Evolutionary conservation across 2,797 vertebrate species (phyloP).

Genomic region (Spondyliosoma cantharus): DNA sequence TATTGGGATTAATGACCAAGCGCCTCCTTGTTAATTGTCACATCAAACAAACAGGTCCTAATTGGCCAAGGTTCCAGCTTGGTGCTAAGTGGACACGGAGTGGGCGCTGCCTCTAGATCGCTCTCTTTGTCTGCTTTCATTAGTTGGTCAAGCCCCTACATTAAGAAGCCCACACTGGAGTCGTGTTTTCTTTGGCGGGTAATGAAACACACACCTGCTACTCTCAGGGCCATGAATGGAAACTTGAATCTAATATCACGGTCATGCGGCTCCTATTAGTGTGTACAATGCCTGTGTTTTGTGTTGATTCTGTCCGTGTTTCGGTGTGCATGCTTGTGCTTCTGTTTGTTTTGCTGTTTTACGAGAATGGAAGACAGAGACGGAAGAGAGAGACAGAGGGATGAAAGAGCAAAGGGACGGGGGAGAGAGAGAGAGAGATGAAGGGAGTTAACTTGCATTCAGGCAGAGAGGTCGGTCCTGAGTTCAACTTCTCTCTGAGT

Average conservation of each 20-base stretch:
- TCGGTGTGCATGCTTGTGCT: constrained; percentile 15
- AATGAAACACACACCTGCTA: constrained; percentile 87
- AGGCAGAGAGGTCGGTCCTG: constrained; percentile 39
- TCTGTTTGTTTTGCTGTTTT: constrained; percentile 41
- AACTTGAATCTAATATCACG: constrained; percentile 81
- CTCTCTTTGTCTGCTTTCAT: constrained; percentile 82
- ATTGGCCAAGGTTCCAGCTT: constrained; percentile 81
- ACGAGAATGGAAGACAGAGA: constrained; percentile 21
- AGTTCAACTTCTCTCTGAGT: constrained; percentile 41
- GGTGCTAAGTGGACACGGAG: constrained; percentile 78
- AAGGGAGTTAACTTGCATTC: constrained; percentile 34
- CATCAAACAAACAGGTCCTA: constrained; percentile 84
- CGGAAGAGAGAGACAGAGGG: neutral
- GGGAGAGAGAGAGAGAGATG: neutral
- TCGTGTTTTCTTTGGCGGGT: constrained; percentile 76
- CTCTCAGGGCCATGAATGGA: constrained; percentile 79
- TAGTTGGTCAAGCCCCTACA: constrained; percentile 80
- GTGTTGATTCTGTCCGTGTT: constrained; percentile 58
- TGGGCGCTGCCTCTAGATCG: constrained; percentile 79
- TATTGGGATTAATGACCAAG: constrained; percentile 73
- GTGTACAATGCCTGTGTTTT: constrained; percentile 71
- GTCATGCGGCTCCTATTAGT: constrained; percentile 74
- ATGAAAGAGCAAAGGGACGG: neutral
- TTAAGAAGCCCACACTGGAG: constrained; percentile 78
- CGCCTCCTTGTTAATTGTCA: constrained; percentile 80